Base-by-base conservation (phyloP, 30 jellyfish, hydroid and myxozoan species). In the Clytia hemisphaerica region DNA sequence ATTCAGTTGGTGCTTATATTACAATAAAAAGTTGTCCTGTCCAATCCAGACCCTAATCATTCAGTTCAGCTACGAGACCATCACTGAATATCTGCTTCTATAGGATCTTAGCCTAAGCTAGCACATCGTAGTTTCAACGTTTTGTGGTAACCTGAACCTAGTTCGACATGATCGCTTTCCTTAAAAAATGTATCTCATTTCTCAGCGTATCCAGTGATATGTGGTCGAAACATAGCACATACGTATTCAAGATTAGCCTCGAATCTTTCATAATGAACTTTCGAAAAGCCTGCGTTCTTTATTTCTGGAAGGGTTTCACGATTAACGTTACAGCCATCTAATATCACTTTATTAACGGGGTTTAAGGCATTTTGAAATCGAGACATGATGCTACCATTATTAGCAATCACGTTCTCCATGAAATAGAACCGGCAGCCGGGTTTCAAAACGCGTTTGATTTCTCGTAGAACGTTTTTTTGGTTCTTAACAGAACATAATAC, bases 371-470 rank as follows among this genome's bases (percentile, higher is more conserved):
- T 19, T 50, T 70, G 82, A 16, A 70, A 7, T 2, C 22, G 25
- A 18, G 31, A 32, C 12, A 70, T 22, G 60, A 14, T 3, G 6
- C 61, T 48, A 7, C 61, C 78, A 22, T 51, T 49, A 25, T 70
- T 32, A 6, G 82, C 82, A 26, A 36, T 37, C 19, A 51, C 78
- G 59, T 70, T 79, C 58, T 70, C 82, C 34, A 70, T 24, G 29
- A 70, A 70, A 34, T 12, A 70, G 35, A 48, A 50, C 38, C 34
- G 26, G 16, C 82, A 79, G 4, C 82, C 82, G 4, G 82, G 82
- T 35, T 70, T 70, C 80, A 70, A 37, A 4, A 70, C 58, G 14
- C 82, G 81, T 2, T 16, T 0, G 4, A 70, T 54, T 50, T 70
- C 82, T 29, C 31, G n/a, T 21, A 70, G 30, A 5, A 70, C 77